These are phyloP conservation scores for Peromyscus aztecus DNA, from an alignment of 2,797 vertebrate species.

Conservation along the genomic window DNA sequence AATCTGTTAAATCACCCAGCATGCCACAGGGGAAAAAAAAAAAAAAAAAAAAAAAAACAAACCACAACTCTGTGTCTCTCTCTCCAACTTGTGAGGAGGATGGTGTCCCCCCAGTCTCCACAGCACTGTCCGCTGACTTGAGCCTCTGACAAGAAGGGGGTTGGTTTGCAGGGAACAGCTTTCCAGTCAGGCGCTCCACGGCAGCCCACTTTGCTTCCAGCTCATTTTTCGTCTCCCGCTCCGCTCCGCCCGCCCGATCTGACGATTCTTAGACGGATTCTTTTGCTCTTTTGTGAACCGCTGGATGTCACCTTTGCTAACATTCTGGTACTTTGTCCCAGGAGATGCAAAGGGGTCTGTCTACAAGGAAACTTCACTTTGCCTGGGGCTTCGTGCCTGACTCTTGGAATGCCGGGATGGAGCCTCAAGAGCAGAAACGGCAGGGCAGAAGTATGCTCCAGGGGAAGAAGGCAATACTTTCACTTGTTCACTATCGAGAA, in stretches of 20 bases:
- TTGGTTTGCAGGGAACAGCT: background rate
- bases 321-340: background rate
- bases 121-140: background rate
- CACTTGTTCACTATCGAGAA: background rate
- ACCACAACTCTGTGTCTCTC: background rate
- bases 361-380: background rate
- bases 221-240: constrained; percentile 35
- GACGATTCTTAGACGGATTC: background rate
- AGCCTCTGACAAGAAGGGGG: background rate
- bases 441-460: background rate
- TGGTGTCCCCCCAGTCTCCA: background rate
- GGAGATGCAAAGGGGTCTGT: background rate
- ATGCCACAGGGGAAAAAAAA: constrained; percentile 36
- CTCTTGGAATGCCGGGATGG: fast-evolving
- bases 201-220: background rate
- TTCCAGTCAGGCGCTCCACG: constrained; percentile 27
- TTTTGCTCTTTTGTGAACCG: background rate
- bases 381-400: no score
- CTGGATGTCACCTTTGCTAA: background rate
- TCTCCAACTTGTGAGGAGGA: background rate
- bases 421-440: background rate
- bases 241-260: background rate
- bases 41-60: no score
- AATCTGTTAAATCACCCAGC: constrained; percentile 67
- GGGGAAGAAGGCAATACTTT: background rate